Percentiles rank a stretch among this genome's conserved stretches.
phyloP scores from a whole-genome alignment of 1,140 invertebrate genomes.

The Heliconius congener region DNA sequence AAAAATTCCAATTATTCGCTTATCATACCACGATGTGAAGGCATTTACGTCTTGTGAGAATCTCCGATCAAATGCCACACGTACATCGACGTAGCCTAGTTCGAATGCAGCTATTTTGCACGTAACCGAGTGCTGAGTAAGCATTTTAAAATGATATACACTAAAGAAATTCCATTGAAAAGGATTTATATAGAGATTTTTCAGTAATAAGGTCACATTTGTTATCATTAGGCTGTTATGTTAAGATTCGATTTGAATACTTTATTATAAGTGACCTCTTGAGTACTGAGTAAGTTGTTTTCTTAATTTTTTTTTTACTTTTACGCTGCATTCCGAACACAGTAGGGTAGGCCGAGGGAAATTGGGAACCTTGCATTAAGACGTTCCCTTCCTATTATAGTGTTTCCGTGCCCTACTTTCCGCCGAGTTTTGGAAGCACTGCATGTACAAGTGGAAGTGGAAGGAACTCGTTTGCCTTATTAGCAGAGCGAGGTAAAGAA shows the following conservation, averaged over 20 bases:
- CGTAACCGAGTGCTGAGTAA: slow-evolving; percentile 32
- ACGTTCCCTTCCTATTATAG: no score
- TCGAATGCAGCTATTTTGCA: slow-evolving; percentile 32
- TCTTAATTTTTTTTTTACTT: not conserved
- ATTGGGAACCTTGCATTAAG: no score
- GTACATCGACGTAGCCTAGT: slow-evolving; percentile 26
- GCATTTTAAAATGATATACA: slow-evolving; percentile 27
- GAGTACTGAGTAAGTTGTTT: slow-evolving; percentile 18
- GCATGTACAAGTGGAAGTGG: no score
- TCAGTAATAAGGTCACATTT: slow-evolving; percentile 28
- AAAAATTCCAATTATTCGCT: slow-evolving; percentile 35
- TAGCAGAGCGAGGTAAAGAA: no score
- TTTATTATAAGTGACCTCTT: not conserved
- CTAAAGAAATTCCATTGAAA: slow-evolving; percentile 24
- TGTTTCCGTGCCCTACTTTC: no score
- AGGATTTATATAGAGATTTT: slow-evolving; percentile 32
- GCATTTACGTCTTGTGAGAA: slow-evolving; percentile 25
- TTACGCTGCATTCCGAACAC: not conserved
- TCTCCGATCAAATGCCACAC: slow-evolving; percentile 35
- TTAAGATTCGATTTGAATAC: slow-evolving; percentile 9
- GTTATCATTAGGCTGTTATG: slow-evolving; percentile 21
- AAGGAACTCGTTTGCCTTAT: no score
- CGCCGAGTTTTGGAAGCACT: no score
- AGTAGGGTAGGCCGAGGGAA: no score
- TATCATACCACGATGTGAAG: slow-evolving; percentile 29